Evolutionary conservation across 2,797 vertebrate genomes (phyloP), one percentile per base, ranked within the genome.

Genomic region (Hypotaenidia philippensis): DNA sequence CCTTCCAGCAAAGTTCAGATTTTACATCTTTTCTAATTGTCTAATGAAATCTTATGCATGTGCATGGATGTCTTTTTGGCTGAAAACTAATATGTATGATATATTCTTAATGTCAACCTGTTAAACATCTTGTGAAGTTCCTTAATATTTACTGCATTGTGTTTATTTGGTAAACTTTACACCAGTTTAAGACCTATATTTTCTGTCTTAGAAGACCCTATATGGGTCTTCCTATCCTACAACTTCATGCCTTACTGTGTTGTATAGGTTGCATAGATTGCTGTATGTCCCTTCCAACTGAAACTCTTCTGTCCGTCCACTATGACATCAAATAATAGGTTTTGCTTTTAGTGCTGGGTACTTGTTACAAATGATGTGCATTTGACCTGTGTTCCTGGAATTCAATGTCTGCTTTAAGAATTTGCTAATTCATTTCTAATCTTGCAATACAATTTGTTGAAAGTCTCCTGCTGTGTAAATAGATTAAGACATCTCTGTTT

Each of bases 391-490:
- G 23, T 22, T 94, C 59, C 47, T 89, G 63, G 27, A 87, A 2
- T 49, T 82, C 50, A 65, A 0, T 31, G 63, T 49, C 66, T 89
- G 55, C 79, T 79, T 92, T 89, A 66, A 89, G 70, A 82, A 61
- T 0, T 3, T 79, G 75, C 70, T 94, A 89, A 91, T 91, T 89
- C 5, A 9, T 76, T 89, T 76, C 71, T 82, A 72, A 84, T 69
- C 63, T 79, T 91, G 55, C 82, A 61, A 5, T 25, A 34, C 66
- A 87, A 68, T 79, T 84, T 85, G 61, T 81, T 84, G 75, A 89
- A 91, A 84, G 10, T 29, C 19, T 92, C 70, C 84, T 5, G 3
- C 74, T 96, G 63, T 83, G 71, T 88, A 90, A 94, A 85, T 32
- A 83, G 66, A 83, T 89, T 72, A 69, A 71, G 75, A 55, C 13